Evolutionary conservation across 2,113 vertebrate genomes (phyloP).

Genomic region (Polyodon spathula): DNA sequence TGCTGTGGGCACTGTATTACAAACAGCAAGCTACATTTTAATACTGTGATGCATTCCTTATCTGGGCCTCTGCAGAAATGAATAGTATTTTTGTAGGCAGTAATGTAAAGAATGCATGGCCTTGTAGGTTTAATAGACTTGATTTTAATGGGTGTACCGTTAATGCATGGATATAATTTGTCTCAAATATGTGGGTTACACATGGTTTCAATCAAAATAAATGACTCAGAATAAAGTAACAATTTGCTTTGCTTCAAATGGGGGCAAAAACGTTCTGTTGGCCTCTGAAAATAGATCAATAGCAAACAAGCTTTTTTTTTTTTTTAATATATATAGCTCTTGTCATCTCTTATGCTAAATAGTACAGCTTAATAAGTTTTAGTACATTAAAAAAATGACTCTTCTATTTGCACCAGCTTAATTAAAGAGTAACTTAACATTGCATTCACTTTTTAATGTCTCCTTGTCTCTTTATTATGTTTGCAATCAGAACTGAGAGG

Average conservation of each 20-base stretch:
- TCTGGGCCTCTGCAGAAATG: constrained; percentile 29
- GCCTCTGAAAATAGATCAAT: neutral
- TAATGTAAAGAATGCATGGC: constrained; percentile 34
- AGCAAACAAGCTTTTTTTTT: too few relatives aligned
- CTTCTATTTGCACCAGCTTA: too few relatives aligned
- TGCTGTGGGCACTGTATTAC: constrained; percentile 33
- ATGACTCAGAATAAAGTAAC: constrained; percentile 10
- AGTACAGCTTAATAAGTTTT: too few relatives aligned
- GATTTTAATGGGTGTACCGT: constrained; percentile 20
- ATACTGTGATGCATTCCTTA: constrained; percentile 28
- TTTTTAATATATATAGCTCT: too few relatives aligned
- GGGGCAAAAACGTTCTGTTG: constrained; percentile 18
- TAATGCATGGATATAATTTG: constrained; percentile 9
- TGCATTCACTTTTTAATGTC: too few relatives aligned
- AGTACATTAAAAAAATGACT: too few relatives aligned
- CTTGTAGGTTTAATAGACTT: constrained; percentile 18
- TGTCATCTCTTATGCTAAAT: too few relatives aligned
- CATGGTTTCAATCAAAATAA: constrained; percentile 19
- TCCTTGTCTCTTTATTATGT: too few relatives aligned
- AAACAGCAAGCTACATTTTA: constrained; percentile 45
- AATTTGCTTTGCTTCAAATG: constrained; percentile 13
- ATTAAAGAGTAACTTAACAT: too few relatives aligned
- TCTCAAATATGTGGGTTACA: constrained; percentile 3
- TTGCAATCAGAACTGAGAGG: too few relatives aligned
- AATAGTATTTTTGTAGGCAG: constrained; percentile 29